Percentiles rank a stretch among this genome's conserved stretches.
phyloP scores from a whole-genome alignment of 2,797 vertebrate genomes.

The Phoebastria nigripes region DNA sequence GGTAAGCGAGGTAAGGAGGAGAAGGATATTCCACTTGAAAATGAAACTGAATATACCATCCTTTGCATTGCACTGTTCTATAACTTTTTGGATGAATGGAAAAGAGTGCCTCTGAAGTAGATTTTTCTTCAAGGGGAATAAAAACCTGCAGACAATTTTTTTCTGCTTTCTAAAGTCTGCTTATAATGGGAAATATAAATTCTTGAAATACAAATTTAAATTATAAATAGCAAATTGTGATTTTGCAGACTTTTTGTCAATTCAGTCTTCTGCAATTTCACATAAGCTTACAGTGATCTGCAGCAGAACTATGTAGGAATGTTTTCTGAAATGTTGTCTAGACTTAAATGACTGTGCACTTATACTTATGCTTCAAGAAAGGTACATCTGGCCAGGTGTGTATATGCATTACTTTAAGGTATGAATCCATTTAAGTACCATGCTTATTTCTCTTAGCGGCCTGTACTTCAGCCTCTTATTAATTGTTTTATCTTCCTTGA shows the following conservation, averaged over 20 bases:
- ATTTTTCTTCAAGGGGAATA: background rate
- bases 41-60: background rate
- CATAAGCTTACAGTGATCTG: background rate
- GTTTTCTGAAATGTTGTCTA: background rate
- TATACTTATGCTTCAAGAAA: background rate
- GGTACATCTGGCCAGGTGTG: background rate
- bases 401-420: background rate
- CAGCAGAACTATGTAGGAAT: background rate
- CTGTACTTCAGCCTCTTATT: background rate
- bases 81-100: background rate
- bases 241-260: background rate
- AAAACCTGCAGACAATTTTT: background rate
- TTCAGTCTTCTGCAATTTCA: background rate
- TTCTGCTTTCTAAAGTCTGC: background rate
- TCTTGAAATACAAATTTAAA: background rate
- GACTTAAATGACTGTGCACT: background rate
- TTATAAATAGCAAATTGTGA: rapidly evolving
- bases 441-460: background rate
- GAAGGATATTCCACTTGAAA: background rate
- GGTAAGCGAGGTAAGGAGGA: background rate
- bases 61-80: background rate
- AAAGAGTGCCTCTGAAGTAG: background rate
- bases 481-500: background rate
- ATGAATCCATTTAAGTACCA: background rate
- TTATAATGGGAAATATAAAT: background rate